Evolutionary conservation across 2,888 invertebrate genomes (phyloP).

Genomic region (Hermaeophaga mercurialis): DNA sequence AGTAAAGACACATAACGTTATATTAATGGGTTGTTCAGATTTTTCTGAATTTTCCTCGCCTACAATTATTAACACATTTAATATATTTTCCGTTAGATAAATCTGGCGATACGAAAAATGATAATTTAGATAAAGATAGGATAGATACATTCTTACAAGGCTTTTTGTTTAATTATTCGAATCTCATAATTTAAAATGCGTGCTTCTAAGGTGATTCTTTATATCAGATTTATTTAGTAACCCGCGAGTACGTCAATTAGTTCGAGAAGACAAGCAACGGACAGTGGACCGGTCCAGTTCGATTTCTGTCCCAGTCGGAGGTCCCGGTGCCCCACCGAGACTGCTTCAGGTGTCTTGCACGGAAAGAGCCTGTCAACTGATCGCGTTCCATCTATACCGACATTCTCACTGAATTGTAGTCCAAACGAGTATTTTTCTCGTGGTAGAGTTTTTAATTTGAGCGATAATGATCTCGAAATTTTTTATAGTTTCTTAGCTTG

Average conservation of each 20-base stretch:
- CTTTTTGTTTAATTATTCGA: not conserved
- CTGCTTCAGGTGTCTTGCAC: constrained; percentile 40
- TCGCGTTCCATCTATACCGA: constrained; percentile 42
- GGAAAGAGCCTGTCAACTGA: constrained; percentile 56
- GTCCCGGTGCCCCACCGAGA: constrained; percentile 40
- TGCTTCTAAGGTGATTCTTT: constrained; percentile 9
- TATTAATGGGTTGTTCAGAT: no score
- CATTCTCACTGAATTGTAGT: constrained; percentile 13
- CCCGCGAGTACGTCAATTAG: constrained; percentile 37
- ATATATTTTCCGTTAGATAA: no score
- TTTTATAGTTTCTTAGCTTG: constrained; percentile 2
- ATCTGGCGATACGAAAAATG: no score
- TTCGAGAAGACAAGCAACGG: constrained; percentile 43
- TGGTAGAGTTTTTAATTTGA: constrained; percentile 11
- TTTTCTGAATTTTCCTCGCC: no score
- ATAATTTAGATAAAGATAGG: no score
- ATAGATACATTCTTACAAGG: no score
- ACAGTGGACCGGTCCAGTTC: constrained; percentile 45
- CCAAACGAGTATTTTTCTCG: constrained; percentile 5
- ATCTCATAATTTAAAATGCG: not conserved
- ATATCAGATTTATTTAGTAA: constrained; percentile 31
- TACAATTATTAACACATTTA: no score
- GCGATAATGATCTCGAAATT: constrained; percentile 18
- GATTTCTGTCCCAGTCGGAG: constrained; percentile 49
- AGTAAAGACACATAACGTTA: no score